Evolutionary conservation across 2,797 vertebrate genomes (phyloP), one percentile per base, ranked within the genome.

Genomic region (Gymnoscopelus braueri): DNA sequence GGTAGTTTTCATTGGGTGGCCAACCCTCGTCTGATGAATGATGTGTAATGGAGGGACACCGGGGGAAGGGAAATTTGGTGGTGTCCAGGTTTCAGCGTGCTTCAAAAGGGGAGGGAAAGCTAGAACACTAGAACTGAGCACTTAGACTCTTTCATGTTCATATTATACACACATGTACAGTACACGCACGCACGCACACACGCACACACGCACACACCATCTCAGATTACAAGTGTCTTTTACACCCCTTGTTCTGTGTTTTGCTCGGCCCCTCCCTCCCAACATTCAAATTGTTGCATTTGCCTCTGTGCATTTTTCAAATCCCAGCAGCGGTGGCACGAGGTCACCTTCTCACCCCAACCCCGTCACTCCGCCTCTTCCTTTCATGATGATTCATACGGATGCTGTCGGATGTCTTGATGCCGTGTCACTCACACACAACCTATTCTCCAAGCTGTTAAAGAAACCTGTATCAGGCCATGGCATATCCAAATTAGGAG

Each of bases 381-480:
- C 81, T 75, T 67, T 71, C 74, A 63, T 53, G 68, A 71, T 60
- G n/a, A 71, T 67, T 72, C 71, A 48, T 64, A 29, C 26, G 26
- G 26, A 29, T 29, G 26, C 26, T 29, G 26, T n/a, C n/a, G n/a
- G n/a, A n/a, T n/a, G n/a, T 29, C 26, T 29, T 29, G 26, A 29
- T 29, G 83, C 74, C 48, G 72, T 65, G 60, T 61, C 57, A 73
- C 84, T 76, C 80, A 79, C 77, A 85, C 77, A 70, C 81, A 72
- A 77, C 83, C 75, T 80, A 73, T 75, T 72, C 82, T 78, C 67
- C 39, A 15, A 74, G 85, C 71, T 80, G 66, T 71, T 63, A 29
- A 35, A 66, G 52, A 83, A 87, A 90, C 88, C 81, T 75, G 78
- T 74, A 83, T 84, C 77, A 54, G 75, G 48, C 65, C 32, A 61